Evolutionary conservation across 1,140 invertebrate species (phyloP).

Genomic region (Drosophila kanapiae): DNA sequence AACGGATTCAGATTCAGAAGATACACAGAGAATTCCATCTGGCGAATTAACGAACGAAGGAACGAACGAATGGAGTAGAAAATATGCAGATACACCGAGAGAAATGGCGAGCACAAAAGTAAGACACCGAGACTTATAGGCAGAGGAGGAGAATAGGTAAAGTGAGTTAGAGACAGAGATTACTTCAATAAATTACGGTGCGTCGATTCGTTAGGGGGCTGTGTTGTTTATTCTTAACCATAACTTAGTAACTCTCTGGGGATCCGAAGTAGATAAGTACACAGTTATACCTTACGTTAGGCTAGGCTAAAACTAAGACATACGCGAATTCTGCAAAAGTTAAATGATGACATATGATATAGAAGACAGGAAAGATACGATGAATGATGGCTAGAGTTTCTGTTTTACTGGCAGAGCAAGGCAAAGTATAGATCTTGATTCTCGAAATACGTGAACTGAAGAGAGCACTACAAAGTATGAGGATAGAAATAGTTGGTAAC

Average conservation of each 20-base stretch:
- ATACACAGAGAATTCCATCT: slow-evolving; percentile 28
- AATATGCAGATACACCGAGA: slow-evolving; percentile 37
- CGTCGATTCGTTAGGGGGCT: slow-evolving; percentile 35
- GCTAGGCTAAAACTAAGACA: slow-evolving; percentile 58
- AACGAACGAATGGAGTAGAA: slow-evolving; percentile 11
- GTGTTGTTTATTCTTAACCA: slow-evolving; percentile 33
- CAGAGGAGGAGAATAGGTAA: neutral
- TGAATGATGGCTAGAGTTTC: slow-evolving; percentile 28
- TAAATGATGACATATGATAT: slow-evolving; percentile 14
- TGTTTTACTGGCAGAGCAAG: slow-evolving; percentile 66
- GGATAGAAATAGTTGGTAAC: slow-evolving; percentile 32
- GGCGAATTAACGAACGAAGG: slow-evolving; percentile 18
- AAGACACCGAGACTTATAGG: slow-evolving; percentile 41
- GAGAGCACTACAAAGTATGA: slow-evolving; percentile 75
- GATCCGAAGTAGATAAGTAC: slow-evolving; percentile 44
- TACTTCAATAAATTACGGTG: slow-evolving; percentile 62
- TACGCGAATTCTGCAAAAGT: slow-evolving; percentile 62
- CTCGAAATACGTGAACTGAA: slow-evolving; percentile 58
- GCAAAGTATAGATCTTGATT: slow-evolving; percentile 50
- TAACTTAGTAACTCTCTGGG: slow-evolving; percentile 41
- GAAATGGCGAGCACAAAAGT: slow-evolving; percentile 43
- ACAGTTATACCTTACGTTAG: slow-evolving; percentile 46
- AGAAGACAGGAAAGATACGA: slow-evolving; percentile 36
- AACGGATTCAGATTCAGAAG: slow-evolving; percentile 16
- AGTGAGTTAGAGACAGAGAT: slow-evolving; percentile 25